Percentiles rank a stretch among this genome's conserved stretches.
Conservation (phyloP, 2,797 vertebrate genomes). For the Ispidina lecontei region DNA sequence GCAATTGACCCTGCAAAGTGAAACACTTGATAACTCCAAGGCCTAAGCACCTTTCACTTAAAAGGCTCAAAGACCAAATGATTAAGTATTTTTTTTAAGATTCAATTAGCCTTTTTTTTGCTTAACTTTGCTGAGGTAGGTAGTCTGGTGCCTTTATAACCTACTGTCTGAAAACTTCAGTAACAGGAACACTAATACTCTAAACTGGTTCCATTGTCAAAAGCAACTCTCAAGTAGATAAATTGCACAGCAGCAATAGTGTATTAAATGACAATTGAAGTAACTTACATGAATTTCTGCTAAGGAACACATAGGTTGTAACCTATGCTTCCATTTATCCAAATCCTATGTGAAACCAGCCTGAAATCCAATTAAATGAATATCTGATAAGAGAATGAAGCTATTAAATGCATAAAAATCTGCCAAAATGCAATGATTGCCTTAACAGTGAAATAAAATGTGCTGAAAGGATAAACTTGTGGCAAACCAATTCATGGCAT, state of each 20-base stretch:
- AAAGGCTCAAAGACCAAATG: background rate
- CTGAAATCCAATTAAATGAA: slow-evolving; percentile 62
- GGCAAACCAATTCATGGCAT: slow-evolving; percentile 32
- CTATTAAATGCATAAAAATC: slow-evolving; percentile 45
- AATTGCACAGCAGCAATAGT: slow-evolving; percentile 8
- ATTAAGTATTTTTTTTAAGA: background rate
- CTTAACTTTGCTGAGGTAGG: background rate
- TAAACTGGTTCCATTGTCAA: background rate
- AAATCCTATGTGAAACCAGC: slow-evolving; percentile 25
- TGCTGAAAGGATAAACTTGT: slow-evolving; percentile 24
- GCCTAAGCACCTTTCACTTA: background rate
- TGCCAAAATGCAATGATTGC: slow-evolving; percentile 15
- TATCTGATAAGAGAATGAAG: slow-evolving; percentile 61
- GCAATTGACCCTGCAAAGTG: background rate
- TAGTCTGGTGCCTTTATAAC: background rate
- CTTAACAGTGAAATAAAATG: slow-evolving; percentile 32
- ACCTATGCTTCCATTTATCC: slow-evolving; percentile 29
- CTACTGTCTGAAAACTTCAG: background rate
- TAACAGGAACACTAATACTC: background rate
- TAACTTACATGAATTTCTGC: slow-evolving; percentile 14
- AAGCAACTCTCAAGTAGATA: slow-evolving; percentile 20
- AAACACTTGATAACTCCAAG: background rate
- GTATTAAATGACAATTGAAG: slow-evolving; percentile 8
- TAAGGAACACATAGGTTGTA: slow-evolving; percentile 17
- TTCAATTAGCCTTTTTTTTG: background rate